Conservation (phyloP, 1,140 invertebrate species). For the Eciton burchellii region DNA sequence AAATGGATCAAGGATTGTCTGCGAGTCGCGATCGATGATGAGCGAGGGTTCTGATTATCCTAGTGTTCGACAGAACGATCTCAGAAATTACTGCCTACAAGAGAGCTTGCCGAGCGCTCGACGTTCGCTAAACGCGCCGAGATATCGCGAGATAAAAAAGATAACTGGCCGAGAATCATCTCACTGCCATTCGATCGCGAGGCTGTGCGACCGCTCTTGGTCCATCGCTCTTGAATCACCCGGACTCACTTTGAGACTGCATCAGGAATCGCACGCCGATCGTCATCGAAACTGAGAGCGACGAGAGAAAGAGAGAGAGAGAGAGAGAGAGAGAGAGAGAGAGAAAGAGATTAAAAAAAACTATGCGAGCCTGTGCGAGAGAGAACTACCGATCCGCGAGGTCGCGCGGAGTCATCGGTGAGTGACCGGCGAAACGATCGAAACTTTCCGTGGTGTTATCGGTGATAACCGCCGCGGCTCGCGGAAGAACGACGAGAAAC, state of each 20-base stretch:
- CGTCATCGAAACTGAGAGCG: neutral
- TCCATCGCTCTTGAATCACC: constrained; percentile 30
- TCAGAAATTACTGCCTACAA: neutral
- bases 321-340: neutral
- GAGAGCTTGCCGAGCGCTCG: neutral
- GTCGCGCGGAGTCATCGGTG: neutral
- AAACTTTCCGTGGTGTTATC: neutral
- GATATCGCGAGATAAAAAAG: neutral
- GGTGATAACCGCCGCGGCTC: neutral
- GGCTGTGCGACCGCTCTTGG: constrained; percentile 60
- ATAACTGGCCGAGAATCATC: constrained; percentile 32
- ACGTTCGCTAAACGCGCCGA: neutral
- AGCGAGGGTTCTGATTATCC: constrained; percentile 1
- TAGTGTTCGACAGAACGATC: constrained; percentile 12
- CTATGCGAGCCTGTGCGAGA: too few relatives aligned
- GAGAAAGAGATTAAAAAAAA: too few relatives aligned
- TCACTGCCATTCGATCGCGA: constrained; percentile 33
- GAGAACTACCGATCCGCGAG: neutral
- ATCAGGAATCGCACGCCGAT: neutral
- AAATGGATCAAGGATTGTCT: neutral
- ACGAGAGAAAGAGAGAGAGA: neutral
- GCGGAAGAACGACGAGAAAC: constrained; percentile 24
- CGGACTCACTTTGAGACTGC: neutral
- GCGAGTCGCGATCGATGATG: neutral
- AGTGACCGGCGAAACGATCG: neutral